Conservation (phyloP, 2,888 invertebrate genomes). For the Zeuzera pyrina region DNA sequence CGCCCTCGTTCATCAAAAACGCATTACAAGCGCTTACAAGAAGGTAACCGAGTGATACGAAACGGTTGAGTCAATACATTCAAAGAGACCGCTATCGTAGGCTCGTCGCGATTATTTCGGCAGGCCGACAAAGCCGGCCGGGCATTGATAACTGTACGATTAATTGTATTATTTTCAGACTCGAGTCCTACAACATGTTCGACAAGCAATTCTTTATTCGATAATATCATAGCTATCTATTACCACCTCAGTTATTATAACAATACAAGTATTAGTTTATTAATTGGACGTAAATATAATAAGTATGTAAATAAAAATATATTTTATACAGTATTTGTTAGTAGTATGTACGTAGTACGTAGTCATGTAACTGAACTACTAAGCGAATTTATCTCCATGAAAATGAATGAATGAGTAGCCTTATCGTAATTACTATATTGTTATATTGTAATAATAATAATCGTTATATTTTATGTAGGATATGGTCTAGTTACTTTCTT, state of each 20-base stretch:
- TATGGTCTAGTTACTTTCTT: too few species aligned
- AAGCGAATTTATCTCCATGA: slow-evolving; percentile 23
- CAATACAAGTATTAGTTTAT: too few species aligned
- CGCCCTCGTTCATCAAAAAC: slow-evolving; percentile 62
- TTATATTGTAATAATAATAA: too few species aligned
- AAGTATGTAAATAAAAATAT: too few species aligned
- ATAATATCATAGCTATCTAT: too few species aligned
- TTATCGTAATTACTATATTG: slow-evolving; percentile 31
- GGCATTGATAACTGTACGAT: slow-evolving; percentile 52
- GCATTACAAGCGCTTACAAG: slow-evolving; percentile 56
- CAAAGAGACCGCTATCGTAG: slow-evolving; percentile 63
- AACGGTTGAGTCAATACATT: slow-evolving; percentile 48
- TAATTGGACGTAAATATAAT: too few species aligned
- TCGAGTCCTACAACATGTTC: slow-evolving; percentile 38
- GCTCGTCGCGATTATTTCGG: slow-evolving; percentile 55
- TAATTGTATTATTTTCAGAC: slow-evolving; percentile 60
- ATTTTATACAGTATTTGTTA: too few species aligned
- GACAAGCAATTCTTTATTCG: slow-evolving; percentile 44
- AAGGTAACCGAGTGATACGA: slow-evolving; percentile 48
- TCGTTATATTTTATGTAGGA: too few species aligned
- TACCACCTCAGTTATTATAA: too few species aligned
- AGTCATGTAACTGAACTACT: too few species aligned
- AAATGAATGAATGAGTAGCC: slow-evolving; percentile 19
- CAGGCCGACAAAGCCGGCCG: slow-evolving; percentile 57
- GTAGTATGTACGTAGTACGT: too few species aligned